Conservation (phyloP, 2,888 invertebrate species). For the Hedya salicella region DNA sequence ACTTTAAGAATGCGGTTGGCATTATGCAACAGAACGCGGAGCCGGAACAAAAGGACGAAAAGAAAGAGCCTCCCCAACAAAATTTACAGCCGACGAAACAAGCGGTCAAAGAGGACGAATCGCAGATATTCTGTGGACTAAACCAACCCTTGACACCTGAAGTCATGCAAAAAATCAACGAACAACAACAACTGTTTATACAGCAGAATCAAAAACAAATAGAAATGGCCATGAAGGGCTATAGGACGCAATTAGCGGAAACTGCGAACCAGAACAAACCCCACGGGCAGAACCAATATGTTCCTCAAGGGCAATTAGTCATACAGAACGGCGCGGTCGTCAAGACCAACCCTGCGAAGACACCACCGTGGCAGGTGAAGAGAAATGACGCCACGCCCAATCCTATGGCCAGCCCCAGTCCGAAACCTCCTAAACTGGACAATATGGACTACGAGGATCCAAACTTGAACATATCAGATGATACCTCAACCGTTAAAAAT, state of each 20-base stretch:
- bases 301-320: conserved; percentile 74
- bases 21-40: conserved; percentile 57
- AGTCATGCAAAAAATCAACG: conserved; percentile 84
- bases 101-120: conserved; percentile 70
- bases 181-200: conserved; percentile 85
- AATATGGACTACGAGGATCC: conserved; percentile 70
- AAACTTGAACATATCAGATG: conserved; percentile 69
- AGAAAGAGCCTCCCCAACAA: conserved; percentile 61
- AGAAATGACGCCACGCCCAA: conserved; percentile 63
- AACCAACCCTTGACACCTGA: conserved; percentile 80
- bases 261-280: conserved; percentile 66
- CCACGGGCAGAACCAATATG: conserved; percentile 65
- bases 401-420: conserved; percentile 67
- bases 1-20: conserved; percentile 61
- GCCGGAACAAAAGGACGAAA: conserved; percentile 66
- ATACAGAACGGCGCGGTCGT: conserved; percentile 81
- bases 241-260: conserved; percentile 70
- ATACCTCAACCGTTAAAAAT: conserved; percentile 66
- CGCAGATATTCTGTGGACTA: conserved; percentile 77
- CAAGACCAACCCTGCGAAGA: conserved; percentile 81
- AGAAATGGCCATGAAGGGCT: conserved; percentile 82
- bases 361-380: conserved; percentile 86
- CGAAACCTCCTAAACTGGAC: conserved; percentile 70
- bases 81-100: conserved; percentile 57
- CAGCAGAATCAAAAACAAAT: conserved; percentile 83